A percentile compares a stretch with the other conserved stretches of the same genome.
Evolutionary conservation across 1,140 invertebrate species (phyloP).

Genomic region (Brevipalpus yothersi): DNA sequence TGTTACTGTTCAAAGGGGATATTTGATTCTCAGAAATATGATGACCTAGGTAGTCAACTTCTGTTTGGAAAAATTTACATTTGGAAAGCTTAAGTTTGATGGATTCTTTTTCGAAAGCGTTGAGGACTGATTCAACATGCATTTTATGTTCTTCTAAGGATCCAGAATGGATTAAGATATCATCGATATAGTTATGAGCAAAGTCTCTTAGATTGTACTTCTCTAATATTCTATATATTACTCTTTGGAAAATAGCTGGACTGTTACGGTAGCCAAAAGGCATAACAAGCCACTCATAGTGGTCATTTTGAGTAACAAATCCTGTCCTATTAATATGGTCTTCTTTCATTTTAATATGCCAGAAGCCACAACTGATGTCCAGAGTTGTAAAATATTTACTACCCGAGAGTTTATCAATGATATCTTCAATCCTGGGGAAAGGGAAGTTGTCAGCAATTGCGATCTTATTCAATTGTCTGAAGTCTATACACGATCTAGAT

Average conservation of each 20-base stretch:
- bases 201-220: neutral
- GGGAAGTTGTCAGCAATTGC: neutral
- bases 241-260: slow-evolving; percentile 14
- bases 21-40: slow-evolving; percentile 14
- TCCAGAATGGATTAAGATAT: slow-evolving; percentile 12
- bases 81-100: too few species aligned
- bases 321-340: slow-evolving; percentile 11
- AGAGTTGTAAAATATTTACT: slow-evolving; percentile 5
- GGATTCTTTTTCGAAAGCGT: neutral
- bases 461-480: neutral
- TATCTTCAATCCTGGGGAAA: neutral
- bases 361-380: slow-evolving; percentile 6
- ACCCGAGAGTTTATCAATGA: neutral
- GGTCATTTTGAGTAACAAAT: slow-evolving; percentile 5
- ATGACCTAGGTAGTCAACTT: slow-evolving; percentile 12
- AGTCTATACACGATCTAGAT: slow-evolving; percentile 3
- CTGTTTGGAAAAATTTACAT: slow-evolving; percentile 4
- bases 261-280: slow-evolving; percentile 13
- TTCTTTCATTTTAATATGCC: slow-evolving; percentile 1
- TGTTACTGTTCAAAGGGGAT: slow-evolving; percentile 16
- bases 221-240: slow-evolving; percentile 10
- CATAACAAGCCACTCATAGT: slow-evolving; percentile 10
- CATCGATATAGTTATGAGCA: slow-evolving; percentile 13
- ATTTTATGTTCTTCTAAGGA: slow-evolving; percentile 10
- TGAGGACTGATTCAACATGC: neutral